Evolutionary conservation across 1,140 invertebrate genomes (phyloP).

Genomic region (Drosophila baimaii): DNA sequence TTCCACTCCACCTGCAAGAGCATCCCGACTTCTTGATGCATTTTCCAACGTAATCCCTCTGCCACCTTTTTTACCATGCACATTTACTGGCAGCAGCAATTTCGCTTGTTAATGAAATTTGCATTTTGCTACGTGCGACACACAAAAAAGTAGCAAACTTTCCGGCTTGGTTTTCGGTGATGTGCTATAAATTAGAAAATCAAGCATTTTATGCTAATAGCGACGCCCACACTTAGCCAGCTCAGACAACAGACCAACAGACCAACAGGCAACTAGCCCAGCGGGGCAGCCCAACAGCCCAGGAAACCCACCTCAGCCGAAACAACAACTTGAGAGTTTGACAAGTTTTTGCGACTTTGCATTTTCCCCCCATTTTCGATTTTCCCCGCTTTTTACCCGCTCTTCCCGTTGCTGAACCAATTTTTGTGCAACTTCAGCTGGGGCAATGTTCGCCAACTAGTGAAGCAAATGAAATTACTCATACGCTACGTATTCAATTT

Average conservation of each 20-base stretch:
- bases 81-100: conserved; percentile 67
- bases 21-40: conserved; percentile 14
- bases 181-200: conserved; percentile 83
- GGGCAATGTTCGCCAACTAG: conserved; percentile 54
- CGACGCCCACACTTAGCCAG: conserved; percentile 54
- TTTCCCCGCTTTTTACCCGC: conserved; percentile 6
- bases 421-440: conserved; percentile 44
- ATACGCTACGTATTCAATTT: conserved; percentile 78
- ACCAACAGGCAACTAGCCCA: background rate
- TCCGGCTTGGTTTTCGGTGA: conserved; percentile 66
- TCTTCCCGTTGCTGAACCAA: background rate
- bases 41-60: conserved; percentile 27
- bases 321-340: conserved; percentile 60
- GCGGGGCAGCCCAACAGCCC: background rate
- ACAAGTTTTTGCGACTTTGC: conserved; percentile 79
- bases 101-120: conserved; percentile 83
- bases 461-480: conserved; percentile 77
- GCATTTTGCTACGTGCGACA: conserved; percentile 80
- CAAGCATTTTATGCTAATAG: conserved; percentile 81
- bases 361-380: conserved; percentile 58
- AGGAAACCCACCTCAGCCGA: conserved; percentile 19
- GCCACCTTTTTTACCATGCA: conserved; percentile 32
- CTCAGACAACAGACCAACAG: conserved; percentile 28
- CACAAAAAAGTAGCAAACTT: conserved; percentile 60
- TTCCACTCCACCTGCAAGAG: conserved; percentile 21